Evolutionary conservation across 1,140 invertebrate genomes (phyloP), one percentile per base, ranked within the genome.

Genomic region (Drosophila kepulauana): DNA sequence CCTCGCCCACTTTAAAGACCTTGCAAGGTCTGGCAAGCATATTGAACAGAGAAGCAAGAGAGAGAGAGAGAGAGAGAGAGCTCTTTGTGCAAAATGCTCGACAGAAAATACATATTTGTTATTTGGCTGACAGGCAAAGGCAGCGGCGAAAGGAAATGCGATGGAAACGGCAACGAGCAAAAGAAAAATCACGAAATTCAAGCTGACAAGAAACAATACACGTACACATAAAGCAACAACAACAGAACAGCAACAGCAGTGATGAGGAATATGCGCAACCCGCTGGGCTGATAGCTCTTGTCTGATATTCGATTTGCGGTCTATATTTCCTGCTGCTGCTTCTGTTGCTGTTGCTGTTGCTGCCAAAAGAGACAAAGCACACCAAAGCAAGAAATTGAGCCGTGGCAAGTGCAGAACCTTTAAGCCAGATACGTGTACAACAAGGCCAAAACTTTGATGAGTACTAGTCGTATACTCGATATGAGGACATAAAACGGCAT

Each of bases 201-300:
- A 75, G 73, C 77, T 80, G 81, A 84, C 78, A 63, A 71, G 79
- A 77, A 88, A 88, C 79, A 88, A 88, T 79, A 88, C 68, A 65
- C 57, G 66, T 68, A 41, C 43, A 63, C 25, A 57, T 10, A 62
- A 49, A 65, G 54, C 28, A 38, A 46, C n/a, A 49, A 28, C 45
- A 63, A 45, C 51, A 57, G 43, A 61, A 35, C 30, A 57, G 30
- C 33, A 48, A 71, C 43, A 78, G 51, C 62, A 33, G 35, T 51
- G 38, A 41, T 62, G 61, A 62, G 69, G 67, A 78, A 78, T 65
- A 68, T 75, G 67, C 78, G 56, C 65, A 76, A 67, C 77, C 63
- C 73, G 65, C 54, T 66, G 61, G 62, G 68, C 80, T 84, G 72
- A 67, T 67, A 67, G 74, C 70, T 82, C 69, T 86, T 87, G 67